These are phyloP conservation scores for Uropsilus gracilis DNA, from an alignment of 2,113 vertebrate genomes.

Conservation along the genomic window DNA sequence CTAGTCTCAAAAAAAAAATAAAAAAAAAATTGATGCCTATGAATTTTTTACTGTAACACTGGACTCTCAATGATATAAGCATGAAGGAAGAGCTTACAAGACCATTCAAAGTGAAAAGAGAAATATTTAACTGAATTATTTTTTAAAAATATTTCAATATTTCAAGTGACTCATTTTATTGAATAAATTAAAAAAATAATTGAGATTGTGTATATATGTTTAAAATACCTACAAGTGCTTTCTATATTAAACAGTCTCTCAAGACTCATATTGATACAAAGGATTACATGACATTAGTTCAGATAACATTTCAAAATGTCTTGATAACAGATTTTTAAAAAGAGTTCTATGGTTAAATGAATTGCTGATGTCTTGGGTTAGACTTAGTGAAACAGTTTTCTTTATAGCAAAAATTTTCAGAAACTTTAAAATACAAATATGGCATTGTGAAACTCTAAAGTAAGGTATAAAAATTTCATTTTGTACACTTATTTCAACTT, in stretches of 20 bases:
- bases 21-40: neutral
- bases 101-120: neutral
- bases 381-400: neutral
- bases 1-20: no score
- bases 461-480: neutral
- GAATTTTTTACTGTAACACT: neutral
- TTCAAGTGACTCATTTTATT: neutral
- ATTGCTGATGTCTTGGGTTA: neutral
- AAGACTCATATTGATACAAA: neutral
- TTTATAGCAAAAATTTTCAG: constrained; percentile 2
- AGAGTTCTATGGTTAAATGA: neutral
- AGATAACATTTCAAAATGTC: constrained; percentile 7
- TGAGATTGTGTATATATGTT: neutral
- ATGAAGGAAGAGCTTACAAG: neutral
- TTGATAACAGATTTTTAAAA: neutral
- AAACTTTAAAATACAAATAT: constrained; percentile 32
- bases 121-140: neutral
- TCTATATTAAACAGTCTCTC: neutral
- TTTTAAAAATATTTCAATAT: neutral
- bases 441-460: neutral
- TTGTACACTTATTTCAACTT: neutral
- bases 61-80: neutral
- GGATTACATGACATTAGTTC: constrained; percentile 30
- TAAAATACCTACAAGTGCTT: neutral
- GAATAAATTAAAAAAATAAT: neutral